A percentile compares a stretch with the other conserved stretches of the same genome.
Conservation (phyloP, 2,888 invertebrate genomes). For the Pollenia angustigena region DNA sequence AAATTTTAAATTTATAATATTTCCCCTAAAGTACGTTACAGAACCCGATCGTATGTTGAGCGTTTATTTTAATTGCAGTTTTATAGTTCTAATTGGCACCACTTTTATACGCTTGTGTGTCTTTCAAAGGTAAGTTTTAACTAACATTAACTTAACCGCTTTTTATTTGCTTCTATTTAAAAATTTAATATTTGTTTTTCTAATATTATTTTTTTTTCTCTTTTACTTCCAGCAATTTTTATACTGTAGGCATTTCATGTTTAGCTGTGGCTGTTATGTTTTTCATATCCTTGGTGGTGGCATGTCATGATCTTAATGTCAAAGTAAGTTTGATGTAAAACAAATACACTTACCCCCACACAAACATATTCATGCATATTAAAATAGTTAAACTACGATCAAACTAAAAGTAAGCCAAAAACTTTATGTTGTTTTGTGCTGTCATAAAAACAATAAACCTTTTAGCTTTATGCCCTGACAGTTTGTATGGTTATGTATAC, state of each 20-base stretch:
- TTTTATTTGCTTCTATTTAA: neutral
- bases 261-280: slow-evolving; percentile 76
- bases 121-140: slow-evolving; percentile 87
- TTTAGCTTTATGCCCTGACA: slow-evolving; percentile 14
- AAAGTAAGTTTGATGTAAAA: slow-evolving; percentile 83
- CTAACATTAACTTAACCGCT: neutral
- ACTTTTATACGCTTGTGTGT: slow-evolving; percentile 88
- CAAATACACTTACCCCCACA: neutral
- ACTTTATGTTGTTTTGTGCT: neutral
- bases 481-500: neutral
- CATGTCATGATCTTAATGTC: slow-evolving; percentile 86
- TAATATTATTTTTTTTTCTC: neutral
- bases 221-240: slow-evolving; percentile 75
- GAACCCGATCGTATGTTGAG: slow-evolving; percentile 94
- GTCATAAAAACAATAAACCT: slow-evolving; percentile 24
- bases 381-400: neutral
- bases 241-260: slow-evolving; percentile 74
- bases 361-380: neutral
- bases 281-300: slow-evolving; percentile 81
- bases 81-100: slow-evolving; percentile 89
- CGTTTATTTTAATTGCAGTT: slow-evolving; percentile 93
- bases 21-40: slow-evolving; percentile 87
- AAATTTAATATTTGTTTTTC: neutral
- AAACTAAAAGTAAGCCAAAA: slow-evolving; percentile 30
- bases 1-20: neutral